A percentile compares a stretch with the other conserved stretches of the same genome.
These are phyloP conservation scores for Falco novaeseelandiae DNA, from an alignment of 2,797 vertebrate genomes.

Conservation along the genomic window DNA sequence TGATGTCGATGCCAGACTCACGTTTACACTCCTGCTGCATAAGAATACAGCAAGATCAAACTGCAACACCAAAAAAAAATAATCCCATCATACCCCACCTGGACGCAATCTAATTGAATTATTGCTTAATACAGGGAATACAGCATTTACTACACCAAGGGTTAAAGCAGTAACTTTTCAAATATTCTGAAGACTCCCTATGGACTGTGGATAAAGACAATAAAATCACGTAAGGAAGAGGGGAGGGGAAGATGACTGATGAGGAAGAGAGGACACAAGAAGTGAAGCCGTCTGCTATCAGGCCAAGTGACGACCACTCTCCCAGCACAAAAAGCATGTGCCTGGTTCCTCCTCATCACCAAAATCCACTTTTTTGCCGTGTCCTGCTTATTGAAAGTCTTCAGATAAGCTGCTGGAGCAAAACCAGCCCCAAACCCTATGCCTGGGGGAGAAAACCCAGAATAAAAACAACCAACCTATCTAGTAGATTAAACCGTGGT, in stretches of 20 bases:
- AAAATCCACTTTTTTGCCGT: not conserved
- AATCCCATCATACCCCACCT: not conserved
- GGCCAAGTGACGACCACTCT: not conserved
- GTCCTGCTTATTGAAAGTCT: not conserved
- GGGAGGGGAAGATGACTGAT: not conserved
- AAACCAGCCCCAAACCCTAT: not conserved
- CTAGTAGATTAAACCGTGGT: not conserved
- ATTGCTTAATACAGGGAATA: not conserved
- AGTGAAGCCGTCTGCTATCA: not conserved
- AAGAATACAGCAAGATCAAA: conserved; percentile 3
- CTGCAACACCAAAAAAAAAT: not conserved
- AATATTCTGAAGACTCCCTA: not conserved
- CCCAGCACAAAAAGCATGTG: not conserved
- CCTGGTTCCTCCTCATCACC: not conserved
- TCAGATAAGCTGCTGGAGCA: not conserved
- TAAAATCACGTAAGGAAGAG: not conserved
- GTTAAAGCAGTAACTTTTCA: not conserved
- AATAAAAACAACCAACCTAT: not conserved
- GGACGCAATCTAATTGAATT: not conserved
- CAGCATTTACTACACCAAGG: not conserved
- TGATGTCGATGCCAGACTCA: not conserved
- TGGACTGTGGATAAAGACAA: not conserved
- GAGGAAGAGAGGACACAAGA: not conserved
- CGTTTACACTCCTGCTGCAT: not conserved
- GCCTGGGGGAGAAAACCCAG: not conserved